phyloP scores from a whole-genome alignment of 2,113 vertebrate genomes.

The Gadus macrocephalus region DNA sequence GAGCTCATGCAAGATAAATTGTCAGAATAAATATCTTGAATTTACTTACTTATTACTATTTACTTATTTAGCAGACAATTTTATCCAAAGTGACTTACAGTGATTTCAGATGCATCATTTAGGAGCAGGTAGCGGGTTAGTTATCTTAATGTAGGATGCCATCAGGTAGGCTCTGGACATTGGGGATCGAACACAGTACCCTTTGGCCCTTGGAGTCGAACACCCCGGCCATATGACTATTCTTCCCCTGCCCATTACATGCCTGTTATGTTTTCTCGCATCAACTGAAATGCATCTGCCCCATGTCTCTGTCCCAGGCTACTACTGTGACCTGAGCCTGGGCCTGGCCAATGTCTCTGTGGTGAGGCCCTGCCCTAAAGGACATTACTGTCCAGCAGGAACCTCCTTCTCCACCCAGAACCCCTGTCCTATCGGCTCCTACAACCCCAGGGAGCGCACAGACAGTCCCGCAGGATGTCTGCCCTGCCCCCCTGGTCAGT shows the following conservation, averaged over 20 bases:
- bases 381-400: conserved; percentile 85
- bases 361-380: conserved; percentile 75
- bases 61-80: no score
- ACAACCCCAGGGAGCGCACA: conserved; percentile 66
- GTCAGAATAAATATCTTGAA: neutral
- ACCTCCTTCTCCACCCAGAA: conserved; percentile 71
- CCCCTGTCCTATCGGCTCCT: conserved; percentile 82
- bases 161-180: no score
- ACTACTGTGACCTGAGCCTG: conserved; percentile 78
- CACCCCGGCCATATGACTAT: no score
- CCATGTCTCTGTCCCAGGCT: conserved; percentile 66
- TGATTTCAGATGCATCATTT: no score
- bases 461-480: conserved; percentile 67
- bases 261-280: neutral
- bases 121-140: no score
- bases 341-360: conserved; percentile 66
- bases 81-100: no score
- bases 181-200: no score
- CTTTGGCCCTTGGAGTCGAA: no score
- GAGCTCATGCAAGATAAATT: neutral
- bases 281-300: neutral
- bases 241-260: no score
- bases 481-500: conserved; percentile 79
- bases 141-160: no score
- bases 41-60: no score